Conservation (phyloP, 2,888 invertebrate species). For the Myopa testacea region DNA sequence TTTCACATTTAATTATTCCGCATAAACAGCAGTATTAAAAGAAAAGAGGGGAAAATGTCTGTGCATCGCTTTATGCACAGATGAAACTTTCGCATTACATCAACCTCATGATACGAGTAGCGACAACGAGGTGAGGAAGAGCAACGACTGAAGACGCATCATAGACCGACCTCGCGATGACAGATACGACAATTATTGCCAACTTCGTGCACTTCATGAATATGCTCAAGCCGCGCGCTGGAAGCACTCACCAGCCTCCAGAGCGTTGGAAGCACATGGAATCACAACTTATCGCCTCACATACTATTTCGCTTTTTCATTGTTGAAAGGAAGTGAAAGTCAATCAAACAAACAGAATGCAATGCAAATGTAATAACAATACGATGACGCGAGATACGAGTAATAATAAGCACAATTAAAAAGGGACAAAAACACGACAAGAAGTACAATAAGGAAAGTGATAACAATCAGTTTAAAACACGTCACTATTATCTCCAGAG, state of each 20-base stretch:
- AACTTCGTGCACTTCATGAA: background rate
- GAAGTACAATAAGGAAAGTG: no score
- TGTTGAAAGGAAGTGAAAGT: constrained; percentile 61
- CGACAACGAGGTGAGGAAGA: background rate
- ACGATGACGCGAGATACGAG: no score
- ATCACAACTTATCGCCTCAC: background rate
- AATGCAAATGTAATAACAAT: background rate
- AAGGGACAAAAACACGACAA: background rate
- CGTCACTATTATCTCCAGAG: no score
- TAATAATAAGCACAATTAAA: background rate
- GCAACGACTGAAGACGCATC: background rate
- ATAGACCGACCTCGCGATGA: background rate
- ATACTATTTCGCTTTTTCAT: constrained; percentile 2
- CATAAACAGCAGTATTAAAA: no score
- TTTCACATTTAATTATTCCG: no score
- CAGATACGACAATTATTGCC: constrained; percentile 8
- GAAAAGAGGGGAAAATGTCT: no score
- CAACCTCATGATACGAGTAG: background rate
- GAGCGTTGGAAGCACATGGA: background rate
- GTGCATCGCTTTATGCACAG: background rate
- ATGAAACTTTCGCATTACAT: background rate
- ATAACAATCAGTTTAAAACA: no score
- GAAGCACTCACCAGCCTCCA: background rate
- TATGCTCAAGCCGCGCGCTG: background rate
- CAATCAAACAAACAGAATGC: constrained; percentile 48